phyloP scores from a whole-genome alignment of 2,113 vertebrate genomes.

The Festucalex cinctus region DNA sequence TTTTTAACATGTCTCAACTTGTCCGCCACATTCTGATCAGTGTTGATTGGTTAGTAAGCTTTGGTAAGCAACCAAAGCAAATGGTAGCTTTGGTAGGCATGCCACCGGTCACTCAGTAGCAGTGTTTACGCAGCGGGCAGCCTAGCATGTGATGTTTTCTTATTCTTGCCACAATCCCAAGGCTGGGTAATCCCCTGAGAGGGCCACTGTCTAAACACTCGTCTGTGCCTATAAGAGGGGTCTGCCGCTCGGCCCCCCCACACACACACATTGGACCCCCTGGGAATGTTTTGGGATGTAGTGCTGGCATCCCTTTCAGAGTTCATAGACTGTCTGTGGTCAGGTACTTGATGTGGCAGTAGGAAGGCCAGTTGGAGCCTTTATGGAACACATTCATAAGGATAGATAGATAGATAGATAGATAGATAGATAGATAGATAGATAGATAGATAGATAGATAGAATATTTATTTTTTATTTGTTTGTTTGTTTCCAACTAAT shows the following conservation, averaged over 20 bases:
- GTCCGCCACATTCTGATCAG: too few species aligned
- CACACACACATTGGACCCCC: constrained; percentile 35
- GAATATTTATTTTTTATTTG: too few species aligned
- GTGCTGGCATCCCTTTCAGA: constrained; percentile 47
- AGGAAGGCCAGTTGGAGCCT: constrained; percentile 32
- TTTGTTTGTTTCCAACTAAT: too few species aligned
- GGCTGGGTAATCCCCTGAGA: constrained; percentile 65
- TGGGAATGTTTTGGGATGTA: constrained; percentile 67
- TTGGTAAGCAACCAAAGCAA: too few species aligned
- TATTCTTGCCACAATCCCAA: constrained; percentile 61
- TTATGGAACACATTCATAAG: background rate
- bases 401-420: too few species aligned
- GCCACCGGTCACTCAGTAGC: constrained; percentile 50
- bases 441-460: too few species aligned
- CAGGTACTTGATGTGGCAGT: constrained; percentile 58
- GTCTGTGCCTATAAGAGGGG: constrained; percentile 40
- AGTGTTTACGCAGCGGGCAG: constrained; percentile 59
- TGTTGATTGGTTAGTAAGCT: too few species aligned
- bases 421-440: too few species aligned
- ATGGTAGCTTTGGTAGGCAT: constrained; percentile 11
- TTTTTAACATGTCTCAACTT: too few species aligned
- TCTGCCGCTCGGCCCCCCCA: constrained; percentile 38
- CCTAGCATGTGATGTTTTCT: constrained; percentile 70
- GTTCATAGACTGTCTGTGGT: constrained; percentile 54
- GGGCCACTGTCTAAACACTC: constrained; percentile 67